phyloP scores from a whole-genome alignment of 2,797 vertebrate species.

The Luscinia luscinia region DNA sequence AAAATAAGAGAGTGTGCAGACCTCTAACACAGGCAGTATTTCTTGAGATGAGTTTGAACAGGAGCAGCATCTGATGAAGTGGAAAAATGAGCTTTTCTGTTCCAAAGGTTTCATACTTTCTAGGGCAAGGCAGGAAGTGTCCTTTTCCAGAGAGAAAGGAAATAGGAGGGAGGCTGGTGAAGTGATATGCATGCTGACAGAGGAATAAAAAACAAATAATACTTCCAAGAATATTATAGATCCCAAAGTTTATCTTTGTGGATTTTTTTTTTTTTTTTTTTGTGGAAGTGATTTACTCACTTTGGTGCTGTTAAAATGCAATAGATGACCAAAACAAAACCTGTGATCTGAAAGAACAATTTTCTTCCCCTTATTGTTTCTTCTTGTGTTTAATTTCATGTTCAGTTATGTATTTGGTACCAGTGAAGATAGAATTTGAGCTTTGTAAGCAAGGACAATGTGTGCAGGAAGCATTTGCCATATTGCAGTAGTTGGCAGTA shows the following conservation, averaged over 20 bases:
- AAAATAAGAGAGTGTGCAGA: slow-evolving; percentile 36
- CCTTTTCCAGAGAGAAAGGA: slow-evolving; percentile 15
- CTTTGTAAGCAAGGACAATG: not conserved
- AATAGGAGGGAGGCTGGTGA: not conserved
- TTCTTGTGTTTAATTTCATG: not conserved
- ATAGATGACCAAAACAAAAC: not conserved
- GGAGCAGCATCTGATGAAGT: slow-evolving; percentile 52
- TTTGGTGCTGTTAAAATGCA: not conserved
- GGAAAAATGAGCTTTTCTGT: slow-evolving; percentile 62
- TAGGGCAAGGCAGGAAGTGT: slow-evolving; percentile 43
- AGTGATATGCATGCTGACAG: not conserved
- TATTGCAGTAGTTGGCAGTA: not conserved
- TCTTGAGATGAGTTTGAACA: slow-evolving; percentile 51
- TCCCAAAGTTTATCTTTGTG: not conserved
- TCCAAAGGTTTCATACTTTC: slow-evolving; percentile 62
- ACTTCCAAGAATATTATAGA: not conserved
- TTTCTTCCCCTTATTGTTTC: not conserved
- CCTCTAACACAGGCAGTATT: slow-evolving; percentile 52
- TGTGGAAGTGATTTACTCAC: not conserved
- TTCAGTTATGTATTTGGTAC: not conserved
- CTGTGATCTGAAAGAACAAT: not conserved
- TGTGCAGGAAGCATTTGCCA: not conserved
- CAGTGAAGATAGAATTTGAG: not conserved
- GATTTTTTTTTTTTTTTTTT: not conserved
- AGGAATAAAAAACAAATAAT: not conserved